Conservation (phyloP, 2,888 invertebrate genomes). For the Siphlonurus alternatus region DNA sequence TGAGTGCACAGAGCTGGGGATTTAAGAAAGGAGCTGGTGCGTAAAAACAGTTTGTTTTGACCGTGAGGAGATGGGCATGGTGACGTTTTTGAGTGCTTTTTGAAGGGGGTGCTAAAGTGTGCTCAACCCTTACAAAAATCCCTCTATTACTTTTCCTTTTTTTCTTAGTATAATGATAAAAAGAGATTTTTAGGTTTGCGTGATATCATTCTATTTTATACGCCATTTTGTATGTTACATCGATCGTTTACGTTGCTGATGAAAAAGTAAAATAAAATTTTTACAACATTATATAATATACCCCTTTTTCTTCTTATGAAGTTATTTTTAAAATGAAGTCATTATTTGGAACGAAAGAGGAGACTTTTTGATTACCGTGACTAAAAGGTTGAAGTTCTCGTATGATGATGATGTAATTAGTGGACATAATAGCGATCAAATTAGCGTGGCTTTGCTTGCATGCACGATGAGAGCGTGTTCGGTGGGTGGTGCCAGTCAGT, state of each 20-base stretch:
- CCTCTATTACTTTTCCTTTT: not conserved
- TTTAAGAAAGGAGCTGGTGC: not conserved
- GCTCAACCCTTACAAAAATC: not conserved
- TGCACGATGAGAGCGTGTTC: no score
- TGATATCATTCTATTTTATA: not conserved
- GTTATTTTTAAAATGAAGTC: not conserved
- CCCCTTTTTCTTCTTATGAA: no score
- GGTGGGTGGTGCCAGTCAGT: not conserved
- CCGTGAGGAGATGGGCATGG: not conserved
- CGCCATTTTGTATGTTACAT: not conserved
- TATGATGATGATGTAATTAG: not conserved
- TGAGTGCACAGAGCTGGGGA: no score
- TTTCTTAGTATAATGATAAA: not conserved
- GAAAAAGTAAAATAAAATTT: no score
- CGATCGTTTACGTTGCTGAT: no score
- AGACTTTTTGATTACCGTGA: not conserved
- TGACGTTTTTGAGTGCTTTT: no score
- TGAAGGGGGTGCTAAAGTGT: not conserved
- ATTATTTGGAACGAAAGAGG: not conserved
- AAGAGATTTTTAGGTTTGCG: no score
- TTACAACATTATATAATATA: no score
- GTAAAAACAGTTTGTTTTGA: not conserved
- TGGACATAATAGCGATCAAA: not conserved
- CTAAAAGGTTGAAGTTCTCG: not conserved
- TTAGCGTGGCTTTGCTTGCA: not conserved